Base-by-base conservation (phyloP, 2,797 vertebrate genomes). In the Lepus townsendii region DNA sequence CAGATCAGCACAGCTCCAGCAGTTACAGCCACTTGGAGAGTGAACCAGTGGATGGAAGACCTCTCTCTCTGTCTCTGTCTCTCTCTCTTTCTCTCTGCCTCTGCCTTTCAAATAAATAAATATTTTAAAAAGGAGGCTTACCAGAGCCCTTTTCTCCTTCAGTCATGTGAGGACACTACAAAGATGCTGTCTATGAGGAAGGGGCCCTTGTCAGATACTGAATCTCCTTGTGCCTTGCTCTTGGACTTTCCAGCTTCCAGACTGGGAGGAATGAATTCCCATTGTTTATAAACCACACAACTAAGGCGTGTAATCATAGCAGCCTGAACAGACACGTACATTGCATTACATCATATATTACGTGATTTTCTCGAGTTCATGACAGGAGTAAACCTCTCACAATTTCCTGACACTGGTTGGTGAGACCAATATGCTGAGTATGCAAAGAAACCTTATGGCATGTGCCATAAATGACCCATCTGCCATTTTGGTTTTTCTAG, bases 401-500 rank as follows among this genome's bases (percentile, higher is more conserved):
- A 75, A 4, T 77, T 30, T 85, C 42, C 26, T 77, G 35, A 90
- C 68, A 7, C 63, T 79, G 47, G 20, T 20, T 76, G 42, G 22
- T 83, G 26, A 68, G n/a, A 62, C 38, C 42, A 26, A 66, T 92
- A 27, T 66, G 79, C 77, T 93, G 71, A 92, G 63, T 69, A 60
- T 27, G 42, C 42, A 38, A 60, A 79, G 83, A 92, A 85, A 42
- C 13, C 11, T 72, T 83, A 73, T 54, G 7, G 8, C 42, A 47
- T 47, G 7, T 47, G 42, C 42, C 7, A 8, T 47, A 47, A 47
- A 47, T 9, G 42, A 73, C n/a, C n/a, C 47, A 73, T 71, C n/a
- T 71, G 76, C 22, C 27, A 73, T 78, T 94, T 95, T 71, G 83
- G 62, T 83, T 47, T 92, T 50, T 84, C 75, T 30, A 62, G 71